Evolutionary conservation across 2,888 invertebrate genomes (phyloP).

Genomic region (Campaea margaritaria): DNA sequence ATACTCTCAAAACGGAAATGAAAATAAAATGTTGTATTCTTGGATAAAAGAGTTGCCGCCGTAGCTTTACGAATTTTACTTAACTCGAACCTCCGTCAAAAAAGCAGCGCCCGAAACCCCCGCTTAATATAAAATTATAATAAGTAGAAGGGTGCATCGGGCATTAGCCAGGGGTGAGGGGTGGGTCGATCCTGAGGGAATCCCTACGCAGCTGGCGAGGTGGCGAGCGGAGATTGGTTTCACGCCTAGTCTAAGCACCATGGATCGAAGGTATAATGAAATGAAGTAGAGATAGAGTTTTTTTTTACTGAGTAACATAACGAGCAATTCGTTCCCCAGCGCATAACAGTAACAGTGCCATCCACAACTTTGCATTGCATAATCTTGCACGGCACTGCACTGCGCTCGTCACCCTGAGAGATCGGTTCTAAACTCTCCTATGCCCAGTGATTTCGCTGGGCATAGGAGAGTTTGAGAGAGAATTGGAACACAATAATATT

Average conservation of each 20-base stretch:
- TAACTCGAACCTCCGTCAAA: slow-evolving; percentile 4
- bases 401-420: no score
- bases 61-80: slow-evolving; percentile 3
- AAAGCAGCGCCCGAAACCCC: slow-evolving; percentile 24
- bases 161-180: slow-evolving; percentile 24
- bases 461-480: no score
- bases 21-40: background rate
- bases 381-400: no score
- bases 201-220: slow-evolving; percentile 37
- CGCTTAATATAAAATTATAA: slow-evolving; percentile 45
- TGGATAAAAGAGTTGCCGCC: background rate
- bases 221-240: slow-evolving; percentile 36
- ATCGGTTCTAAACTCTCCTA: no score
- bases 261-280: no score
- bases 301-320: no score
- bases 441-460: no score
- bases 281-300: no score
- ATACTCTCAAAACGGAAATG: background rate
- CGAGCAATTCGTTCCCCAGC: no score
- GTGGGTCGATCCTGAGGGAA: slow-evolving; percentile 38
- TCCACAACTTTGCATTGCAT: no score
- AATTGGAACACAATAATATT: no score
- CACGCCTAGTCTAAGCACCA: slow-evolving; percentile 35
- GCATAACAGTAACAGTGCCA: no score
- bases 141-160: slow-evolving; percentile 42